These are phyloP conservation scores for Eupithecia subumbrata DNA, from an alignment of 2,888 invertebrate genomes.

Conservation along the genomic window DNA sequence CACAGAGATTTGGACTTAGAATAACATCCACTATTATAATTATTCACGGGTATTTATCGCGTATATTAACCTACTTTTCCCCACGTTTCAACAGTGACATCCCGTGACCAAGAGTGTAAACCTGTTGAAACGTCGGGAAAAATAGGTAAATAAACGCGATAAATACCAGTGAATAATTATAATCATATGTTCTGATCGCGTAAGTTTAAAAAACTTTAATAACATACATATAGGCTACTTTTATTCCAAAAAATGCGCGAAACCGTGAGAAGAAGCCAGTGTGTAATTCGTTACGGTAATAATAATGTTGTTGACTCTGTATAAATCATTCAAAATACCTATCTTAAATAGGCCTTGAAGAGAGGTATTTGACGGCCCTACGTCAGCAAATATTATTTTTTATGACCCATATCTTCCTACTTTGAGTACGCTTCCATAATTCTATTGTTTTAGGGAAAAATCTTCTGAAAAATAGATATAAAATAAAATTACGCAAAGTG, in stretches of 20 bases:
- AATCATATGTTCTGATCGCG: no score
- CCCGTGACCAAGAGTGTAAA: no score
- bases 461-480: neutral
- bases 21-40: no score
- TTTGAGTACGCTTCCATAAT: neutral
- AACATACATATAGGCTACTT: neutral
- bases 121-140: no score
- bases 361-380: neutral
- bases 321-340: neutral
- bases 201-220: no score
- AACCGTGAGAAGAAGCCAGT: neutral
- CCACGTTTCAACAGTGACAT: no score
- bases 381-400: conserved; percentile 4
- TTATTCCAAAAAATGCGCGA: neutral
- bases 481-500: conserved; percentile 10
- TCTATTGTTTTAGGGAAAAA: neutral
- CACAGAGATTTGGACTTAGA: no score
- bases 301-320: neutral
- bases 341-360: neutral
- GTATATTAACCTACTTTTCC: no score
- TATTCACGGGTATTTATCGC: no score
- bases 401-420: neutral
- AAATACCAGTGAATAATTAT: no score
- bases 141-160: no score
- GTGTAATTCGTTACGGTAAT: neutral